Evolutionary conservation across 2,888 invertebrate species (phyloP), one percentile per base, ranked within the genome.

Genomic region (Acleris cristana): DNA sequence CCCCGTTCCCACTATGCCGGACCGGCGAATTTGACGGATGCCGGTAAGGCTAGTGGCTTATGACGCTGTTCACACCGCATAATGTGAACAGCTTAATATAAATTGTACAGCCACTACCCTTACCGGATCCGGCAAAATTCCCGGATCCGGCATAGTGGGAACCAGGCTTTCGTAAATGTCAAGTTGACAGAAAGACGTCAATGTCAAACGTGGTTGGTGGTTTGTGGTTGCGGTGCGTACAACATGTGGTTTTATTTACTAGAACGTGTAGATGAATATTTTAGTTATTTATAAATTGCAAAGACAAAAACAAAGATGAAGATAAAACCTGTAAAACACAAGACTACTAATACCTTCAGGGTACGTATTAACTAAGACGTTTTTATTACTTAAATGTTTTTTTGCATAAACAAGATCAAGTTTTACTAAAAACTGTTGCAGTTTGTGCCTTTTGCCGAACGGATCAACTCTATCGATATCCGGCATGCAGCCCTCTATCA

Each of bases 381-480:
- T 62, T 61, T 71, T 70, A 18, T n/a, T 53, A 0, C 64, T 49
- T 30, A 23, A 40, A 14, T 52, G 21, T 59, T 7, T 30, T n/a
- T 26, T 21, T 48, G 5, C 8, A 16, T 48, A 48, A 5, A 16
- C 44, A 48, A 8, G n/a, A 7, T n/a, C 48, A 18, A n/a, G 26
- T 57, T 69, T 57, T 59, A 54, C 44, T 59, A 62, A 65, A 65
- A 64, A 59, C 57, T 30, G 57, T 72, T 72, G 64, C 84, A 98
- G 97, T 98, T 97, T 83, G 94, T 96, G 85, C 95, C 97, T 7
- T 99, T 99, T 89, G 95, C 96, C 23, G 98, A 98, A 75, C 95
- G 98, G 63, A 96, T 99, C 51, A 95, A 96, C 75, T 95, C 96
- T 73, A 96, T 99, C 67, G 97, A 98, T 82, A 95, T 98, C 52